Base-by-base conservation (phyloP, 2,888 invertebrate species). In the Pristionchus japonicus region DNA sequence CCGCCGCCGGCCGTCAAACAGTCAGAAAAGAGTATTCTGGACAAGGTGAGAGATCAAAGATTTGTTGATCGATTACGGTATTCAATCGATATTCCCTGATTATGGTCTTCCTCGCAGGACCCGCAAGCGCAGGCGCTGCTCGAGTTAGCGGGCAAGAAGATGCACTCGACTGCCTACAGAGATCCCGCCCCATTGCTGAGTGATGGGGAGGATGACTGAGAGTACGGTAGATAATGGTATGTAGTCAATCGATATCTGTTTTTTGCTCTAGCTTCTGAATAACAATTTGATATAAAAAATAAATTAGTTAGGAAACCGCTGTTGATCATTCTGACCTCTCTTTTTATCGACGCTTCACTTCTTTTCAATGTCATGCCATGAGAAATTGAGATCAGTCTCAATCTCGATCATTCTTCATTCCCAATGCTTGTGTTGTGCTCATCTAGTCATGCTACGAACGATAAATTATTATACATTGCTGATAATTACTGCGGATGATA, bases 51-150 rank as follows among this genome's bases (percentile, higher is more conserved):
- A 31, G 82, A 52, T 52, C 52, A 52, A 52, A 34, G 49, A 31
- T 27, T 49, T 31, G 27, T 43, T 17, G n/a, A 74, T 37, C 34
- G 37, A 37, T 23, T 67, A 40, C 20, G 1, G 70, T n/a, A 64
- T 3, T 27, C n/a, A n/a, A 64, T 64, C 61, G 70, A 27, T 43
- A 0, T 2, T 15, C 40, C n/a, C 7, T 43, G 77, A 77, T 40
- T 77, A 77, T 43, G 40, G 47, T 77, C 52, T 70, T 61, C 64
- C 6, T 84, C 87, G 47, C 87, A 91, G 89, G 97, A 98, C 94
- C 95, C 96, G 0, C 97, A 97, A 92, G 97, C 97, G n/a, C 97
- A 97, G 94, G 97, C 97, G 0, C 96, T 98, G 94, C 95, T 98
- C 83, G 97, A 97, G 93, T 96, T 98, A 95, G 96, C 97, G 1